These are phyloP conservation scores for Antennarius maculatus DNA, from an alignment of 2,797 vertebrate species.

Conservation along the genomic window DNA sequence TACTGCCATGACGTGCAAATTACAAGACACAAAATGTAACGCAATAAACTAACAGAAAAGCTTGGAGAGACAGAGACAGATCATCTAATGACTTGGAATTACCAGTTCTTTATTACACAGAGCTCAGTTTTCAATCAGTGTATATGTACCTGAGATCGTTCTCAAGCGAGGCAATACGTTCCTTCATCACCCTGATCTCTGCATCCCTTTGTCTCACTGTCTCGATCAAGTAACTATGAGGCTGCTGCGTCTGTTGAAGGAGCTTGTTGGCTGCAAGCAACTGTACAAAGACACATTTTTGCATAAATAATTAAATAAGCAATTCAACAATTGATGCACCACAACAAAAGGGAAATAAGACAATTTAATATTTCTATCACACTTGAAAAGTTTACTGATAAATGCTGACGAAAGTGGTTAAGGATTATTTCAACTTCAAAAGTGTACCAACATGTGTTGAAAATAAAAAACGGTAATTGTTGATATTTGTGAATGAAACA, in stretches of 20 bases:
- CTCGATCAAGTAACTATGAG: slow-evolving; percentile 93
- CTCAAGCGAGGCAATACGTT: slow-evolving; percentile 84
- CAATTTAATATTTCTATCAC: background rate
- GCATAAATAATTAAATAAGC: slow-evolving; percentile 4
- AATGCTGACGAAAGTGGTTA: background rate
- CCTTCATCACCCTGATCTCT: slow-evolving; percentile 85
- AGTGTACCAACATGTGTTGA: background rate
- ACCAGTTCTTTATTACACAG: background rate
- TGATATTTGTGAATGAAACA: slow-evolving; percentile 8
- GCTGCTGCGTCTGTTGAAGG: slow-evolving; percentile 91
- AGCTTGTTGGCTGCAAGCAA: slow-evolving; percentile 88
- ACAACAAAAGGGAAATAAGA: background rate
- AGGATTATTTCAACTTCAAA: slow-evolving; percentile 2
- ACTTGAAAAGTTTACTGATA: background rate
- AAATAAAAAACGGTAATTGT: slow-evolving; percentile 7
- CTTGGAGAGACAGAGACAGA: background rate
- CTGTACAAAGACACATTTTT: slow-evolving; percentile 68
- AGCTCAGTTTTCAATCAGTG: background rate
- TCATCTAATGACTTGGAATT: background rate
- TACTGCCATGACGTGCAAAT: slow-evolving; percentile 9
- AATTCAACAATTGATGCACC: background rate
- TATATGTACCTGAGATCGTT: slow-evolving; percentile 87
- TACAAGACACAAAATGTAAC: slow-evolving; percentile 10
- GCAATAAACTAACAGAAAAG: background rate
- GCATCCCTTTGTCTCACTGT: slow-evolving; percentile 89